Evolutionary conservation across 2,113 vertebrate species (phyloP), one percentile per base, ranked within the genome.

Genomic region (Alethe castanea): DNA sequence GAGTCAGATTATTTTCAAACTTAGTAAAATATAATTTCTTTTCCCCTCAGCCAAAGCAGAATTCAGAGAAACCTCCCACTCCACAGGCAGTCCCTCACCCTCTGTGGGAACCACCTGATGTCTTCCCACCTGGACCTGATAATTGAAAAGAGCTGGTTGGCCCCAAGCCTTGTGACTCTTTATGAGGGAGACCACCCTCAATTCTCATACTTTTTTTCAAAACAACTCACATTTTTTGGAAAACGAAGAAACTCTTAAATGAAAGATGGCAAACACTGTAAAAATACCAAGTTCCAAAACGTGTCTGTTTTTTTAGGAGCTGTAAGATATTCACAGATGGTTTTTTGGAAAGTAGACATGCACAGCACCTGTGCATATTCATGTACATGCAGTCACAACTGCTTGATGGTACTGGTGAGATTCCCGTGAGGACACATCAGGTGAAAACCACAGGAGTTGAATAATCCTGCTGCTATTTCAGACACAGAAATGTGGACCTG

Each of bases 81-180:
- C 28, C 31, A 36, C 24, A 18, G 35, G 24, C 29, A 70, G 35
- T 78, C 72, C 31, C 47, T 86, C 62, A 71, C 72, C 67, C 65
- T 84, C 50, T 67, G 23, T 71, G 78, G 69, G 69, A 94, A 79
- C 69, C 76, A 85, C 71, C 83, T 79, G 78, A 96, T 57, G 50
- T 44, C 60, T 86, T 95, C 83, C 92, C 86, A 91, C 94, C 88
- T 96, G 92, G 88, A 74, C 40, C 28, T 86, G 86, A 31, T 94
- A 81, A 92, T 52, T 86, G 86, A n/a, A 92, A 74, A 78, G 67
- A 84, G 80, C 76, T 91, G 81, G 22, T 69, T 92, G 92, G 92
- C 91, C 81, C 36, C 45, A 48, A 71, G 65, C 83, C 69, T 65
- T 22, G 57, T 15, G 82, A 64, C 50, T 93, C 45, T 94, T 92